Base-by-base conservation (phyloP, 2,113 vertebrate species). In the Calidris pygmaea region DNA sequence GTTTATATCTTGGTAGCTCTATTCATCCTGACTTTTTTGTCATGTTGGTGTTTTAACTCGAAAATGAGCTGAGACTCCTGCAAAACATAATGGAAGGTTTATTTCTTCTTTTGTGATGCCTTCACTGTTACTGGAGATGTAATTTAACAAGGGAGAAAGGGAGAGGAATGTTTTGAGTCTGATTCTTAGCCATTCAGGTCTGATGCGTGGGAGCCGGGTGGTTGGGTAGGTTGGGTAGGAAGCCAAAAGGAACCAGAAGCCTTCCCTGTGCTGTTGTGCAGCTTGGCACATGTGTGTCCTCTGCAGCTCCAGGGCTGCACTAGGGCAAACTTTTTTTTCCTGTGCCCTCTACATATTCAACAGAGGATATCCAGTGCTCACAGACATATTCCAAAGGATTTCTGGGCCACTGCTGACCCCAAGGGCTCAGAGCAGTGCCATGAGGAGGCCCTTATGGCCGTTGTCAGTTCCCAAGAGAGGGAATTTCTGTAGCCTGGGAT, bases 11-110 rank as follows among this genome's bases (percentile, higher is more conserved):
- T 7, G 47, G 85, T 48, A 76, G 90, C 85, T 95, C 90, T 77
- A 92, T 96, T 97, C 96, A 96, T 81, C 55, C 85, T 7, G 34
- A 26, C 59, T 88, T 77, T 94, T 88, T 86, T 88, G 63, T 95
- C 37, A 8, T 75, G 79, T 60, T 75, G 90, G 41, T 89, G 90
- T 92, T 97, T 93, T 81, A 92, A 91, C 85, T 95, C 81, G 58
- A 58, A 80, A 91, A 90, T 27, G 12, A 84, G 85, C 63, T 13
- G 30, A 95, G 58, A 10, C 45, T 94, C 63, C 77, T 66, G 50
- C n/a, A 45, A 76, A 93, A 91, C 78, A 80, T 26, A 86, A 95
- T 81, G 75, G 72, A 71, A 86, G 59, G 85, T 93, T 96, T 94
- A 81, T 89, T 93, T 93, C 90, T 91, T 35, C 92, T 83, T 86